Conservation (phyloP, 1,140 invertebrate species). For the Doryteuthis pealeii region DNA sequence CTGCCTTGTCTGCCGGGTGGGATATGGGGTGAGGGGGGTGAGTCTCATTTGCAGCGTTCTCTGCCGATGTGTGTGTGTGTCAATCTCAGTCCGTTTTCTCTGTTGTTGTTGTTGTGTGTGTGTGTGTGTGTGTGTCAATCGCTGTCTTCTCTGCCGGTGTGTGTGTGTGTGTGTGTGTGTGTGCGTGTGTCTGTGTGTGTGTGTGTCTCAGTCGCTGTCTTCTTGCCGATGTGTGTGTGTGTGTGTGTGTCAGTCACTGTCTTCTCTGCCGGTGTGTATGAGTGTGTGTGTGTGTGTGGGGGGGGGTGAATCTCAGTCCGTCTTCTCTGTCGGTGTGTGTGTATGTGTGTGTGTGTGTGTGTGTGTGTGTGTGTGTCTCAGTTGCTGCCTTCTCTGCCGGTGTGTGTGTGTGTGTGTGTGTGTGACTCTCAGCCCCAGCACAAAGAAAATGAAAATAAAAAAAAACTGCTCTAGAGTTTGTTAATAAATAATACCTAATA, state of each 20-base stretch:
- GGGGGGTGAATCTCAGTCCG: not conserved
- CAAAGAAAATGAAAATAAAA: too few species aligned
- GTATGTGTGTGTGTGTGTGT: not conserved
- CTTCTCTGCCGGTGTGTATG: not conserved
- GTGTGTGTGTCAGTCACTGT: not conserved
- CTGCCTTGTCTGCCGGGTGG: too few species aligned
- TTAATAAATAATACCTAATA: too few species aligned
- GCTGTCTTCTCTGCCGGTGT: not conserved
- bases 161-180: not conserved
- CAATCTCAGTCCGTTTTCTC: too few species aligned
- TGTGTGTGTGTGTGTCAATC: not conserved
- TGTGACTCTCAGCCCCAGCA: too few species aligned
- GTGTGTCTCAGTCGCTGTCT: not conserved
- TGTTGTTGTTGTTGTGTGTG: not conserved
- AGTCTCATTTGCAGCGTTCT: too few species aligned
- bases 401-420: not conserved
- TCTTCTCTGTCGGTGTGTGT: not conserved
- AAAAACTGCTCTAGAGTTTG: too few species aligned
- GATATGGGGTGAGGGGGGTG: too few species aligned
- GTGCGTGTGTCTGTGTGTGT: not conserved
- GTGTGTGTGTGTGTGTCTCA: not conserved
- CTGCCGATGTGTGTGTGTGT: too few species aligned
- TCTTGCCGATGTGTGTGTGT: not conserved
- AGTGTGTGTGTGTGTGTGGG: not conserved
- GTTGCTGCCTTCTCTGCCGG: not conserved